These are phyloP conservation scores for Pseudocheirus occidentalis DNA, from an alignment of 2,797 vertebrate species.

Conservation along the genomic window DNA sequence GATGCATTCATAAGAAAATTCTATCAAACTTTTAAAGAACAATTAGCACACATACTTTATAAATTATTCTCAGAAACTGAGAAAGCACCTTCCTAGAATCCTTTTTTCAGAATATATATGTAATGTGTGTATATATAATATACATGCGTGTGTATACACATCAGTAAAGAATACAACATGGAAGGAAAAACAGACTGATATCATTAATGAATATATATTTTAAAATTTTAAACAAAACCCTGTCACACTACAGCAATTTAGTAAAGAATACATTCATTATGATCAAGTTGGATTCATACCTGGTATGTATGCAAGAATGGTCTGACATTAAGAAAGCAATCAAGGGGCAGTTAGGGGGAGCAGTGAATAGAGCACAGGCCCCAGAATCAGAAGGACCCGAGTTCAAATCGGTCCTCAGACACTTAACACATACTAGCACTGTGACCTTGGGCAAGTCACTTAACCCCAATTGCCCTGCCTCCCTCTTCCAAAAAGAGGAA, in stretches of 20 bases:
- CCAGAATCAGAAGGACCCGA: too few species aligned
- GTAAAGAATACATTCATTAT: not conserved
- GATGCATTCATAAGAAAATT: not conserved
- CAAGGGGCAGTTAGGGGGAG: too few species aligned
- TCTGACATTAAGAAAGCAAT: not conserved
- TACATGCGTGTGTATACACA: too few species aligned
- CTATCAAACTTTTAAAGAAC: not conserved
- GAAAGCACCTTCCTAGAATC: not conserved
- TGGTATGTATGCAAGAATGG: not conserved
- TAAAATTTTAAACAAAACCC: not conserved
- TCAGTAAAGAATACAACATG: not conserved
- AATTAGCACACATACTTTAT: not conserved
- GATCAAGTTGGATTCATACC: not conserved
- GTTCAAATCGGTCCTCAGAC: too few species aligned
- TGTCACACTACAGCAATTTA: not conserved
- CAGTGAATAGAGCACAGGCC: too few species aligned
- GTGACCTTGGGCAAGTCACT: too few species aligned
- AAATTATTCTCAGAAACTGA: not conserved
- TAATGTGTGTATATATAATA: too few species aligned
- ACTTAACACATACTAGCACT: too few species aligned
- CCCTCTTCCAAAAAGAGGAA: too few species aligned
- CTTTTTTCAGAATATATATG: not conserved
- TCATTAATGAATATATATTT: not conserved
- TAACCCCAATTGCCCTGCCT: too few species aligned
- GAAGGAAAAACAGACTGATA: not conserved